Conservation (phyloP, 2,888 invertebrate genomes). For the Coelogynopora nodosa region DNA sequence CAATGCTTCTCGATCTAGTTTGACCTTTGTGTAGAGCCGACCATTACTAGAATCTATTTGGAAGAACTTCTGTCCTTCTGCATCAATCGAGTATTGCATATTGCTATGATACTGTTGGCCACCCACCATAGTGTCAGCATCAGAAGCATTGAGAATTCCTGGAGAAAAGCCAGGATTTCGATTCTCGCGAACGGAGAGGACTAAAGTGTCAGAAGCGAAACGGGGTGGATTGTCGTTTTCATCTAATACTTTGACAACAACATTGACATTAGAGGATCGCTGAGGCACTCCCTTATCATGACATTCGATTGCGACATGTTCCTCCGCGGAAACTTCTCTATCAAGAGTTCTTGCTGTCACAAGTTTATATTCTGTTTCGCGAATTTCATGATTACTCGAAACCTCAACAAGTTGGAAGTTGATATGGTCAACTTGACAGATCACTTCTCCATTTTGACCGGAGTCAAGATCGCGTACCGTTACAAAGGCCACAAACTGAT, state of each 20-base stretch:
- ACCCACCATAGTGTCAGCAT: background rate
- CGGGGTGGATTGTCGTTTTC: constrained; percentile 42
- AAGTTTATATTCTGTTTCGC: constrained; percentile 34
- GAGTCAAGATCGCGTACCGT: constrained; percentile 39
- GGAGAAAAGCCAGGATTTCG: constrained; percentile 35
- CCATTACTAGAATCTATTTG: constrained; percentile 1
- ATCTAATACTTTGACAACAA: constrained; percentile 38
- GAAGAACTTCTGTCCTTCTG: constrained; percentile 8
- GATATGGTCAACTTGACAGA: constrained; percentile 18
- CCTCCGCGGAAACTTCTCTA: constrained; percentile 35
- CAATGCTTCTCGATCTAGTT: constrained; percentile 30
- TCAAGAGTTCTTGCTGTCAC: constrained; percentile 37
- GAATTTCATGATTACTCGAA: background rate
- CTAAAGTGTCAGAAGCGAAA: constrained; percentile 23
- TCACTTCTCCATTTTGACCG: constrained; percentile 39
- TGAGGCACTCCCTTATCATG: constrained; percentile 33
- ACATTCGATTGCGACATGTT: constrained; percentile 23
- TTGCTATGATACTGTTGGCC: background rate
- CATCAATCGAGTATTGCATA: constrained; percentile 34
- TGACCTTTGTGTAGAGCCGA: constrained; percentile 14
- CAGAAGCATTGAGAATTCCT: constrained; percentile 28
- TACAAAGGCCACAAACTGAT: constrained; percentile 38
- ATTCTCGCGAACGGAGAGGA: constrained; percentile 33
- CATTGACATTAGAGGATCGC: background rate
- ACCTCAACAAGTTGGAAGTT: constrained; percentile 32